Percentiles rank a stretch among this genome's conserved stretches.
Evolutionary conservation across 1,140 invertebrate species (phyloP).

Genomic region (Propsilocerus akamusi): DNA sequence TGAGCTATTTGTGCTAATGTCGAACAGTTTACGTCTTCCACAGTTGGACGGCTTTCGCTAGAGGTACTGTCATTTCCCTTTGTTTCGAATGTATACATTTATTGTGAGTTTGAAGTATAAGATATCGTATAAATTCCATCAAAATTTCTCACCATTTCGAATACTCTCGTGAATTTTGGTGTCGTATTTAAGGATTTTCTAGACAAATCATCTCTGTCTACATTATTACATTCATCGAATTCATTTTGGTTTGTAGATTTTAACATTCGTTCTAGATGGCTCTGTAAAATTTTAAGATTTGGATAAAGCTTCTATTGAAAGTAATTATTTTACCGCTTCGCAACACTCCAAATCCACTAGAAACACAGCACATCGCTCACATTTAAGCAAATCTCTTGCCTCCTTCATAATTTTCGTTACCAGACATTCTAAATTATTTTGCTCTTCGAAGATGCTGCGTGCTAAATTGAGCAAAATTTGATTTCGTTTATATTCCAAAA

Average conservation of each 20-base stretch:
- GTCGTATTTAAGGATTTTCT: not conserved
- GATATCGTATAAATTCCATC: not conserved
- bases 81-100: too few species aligned
- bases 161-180: not conserved
- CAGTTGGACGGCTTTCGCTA: slow-evolving; percentile 15
- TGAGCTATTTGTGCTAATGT: slow-evolving; percentile 53
- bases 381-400: slow-evolving; percentile 79
- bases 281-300: too few species aligned
- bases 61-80: not conserved
- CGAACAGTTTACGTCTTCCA: slow-evolving; percentile 25
- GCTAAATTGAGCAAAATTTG: slow-evolving; percentile 78
- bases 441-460: slow-evolving; percentile 78
- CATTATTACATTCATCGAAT: not conserved
- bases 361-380: slow-evolving; percentile 81
- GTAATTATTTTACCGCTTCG: slow-evolving; percentile 50
- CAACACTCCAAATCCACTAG: slow-evolving; percentile 69
- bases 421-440: slow-evolving; percentile 80
- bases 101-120: not conserved
- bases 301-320: not conserved
- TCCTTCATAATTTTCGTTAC: slow-evolving; percentile 95
- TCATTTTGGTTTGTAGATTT: not conserved
- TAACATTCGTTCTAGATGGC: not conserved
- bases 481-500: slow-evolving; percentile 83
- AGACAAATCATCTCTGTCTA: not conserved
- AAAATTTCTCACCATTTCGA: slow-evolving; percentile 2